These are phyloP conservation scores for Bombylius major DNA, from an alignment of 2,888 invertebrate species.

Conservation along the genomic window DNA sequence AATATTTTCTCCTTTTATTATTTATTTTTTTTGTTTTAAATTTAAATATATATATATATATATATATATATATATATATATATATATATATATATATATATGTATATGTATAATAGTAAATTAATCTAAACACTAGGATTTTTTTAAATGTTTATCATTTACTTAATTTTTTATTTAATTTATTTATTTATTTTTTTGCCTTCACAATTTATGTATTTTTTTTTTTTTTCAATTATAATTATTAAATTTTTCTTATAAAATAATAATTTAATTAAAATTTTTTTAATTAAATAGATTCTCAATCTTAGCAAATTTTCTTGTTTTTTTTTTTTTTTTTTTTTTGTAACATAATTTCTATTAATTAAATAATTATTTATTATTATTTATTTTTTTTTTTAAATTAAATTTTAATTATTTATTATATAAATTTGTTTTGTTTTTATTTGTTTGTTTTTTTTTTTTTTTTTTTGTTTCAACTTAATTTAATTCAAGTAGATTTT, in stretches of 20 bases:
- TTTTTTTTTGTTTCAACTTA: slow-evolving; percentile 32
- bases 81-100: not conserved
- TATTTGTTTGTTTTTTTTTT: too few relatives aligned
- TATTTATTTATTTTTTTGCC: not conserved
- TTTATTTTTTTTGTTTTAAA: too few relatives aligned
- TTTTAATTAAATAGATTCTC: not conserved
- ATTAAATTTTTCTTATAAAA: not conserved
- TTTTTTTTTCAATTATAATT: too few relatives aligned
- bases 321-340: not conserved
- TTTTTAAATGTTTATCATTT: not conserved
- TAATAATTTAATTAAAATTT: not conserved
- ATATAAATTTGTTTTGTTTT: not conserved
- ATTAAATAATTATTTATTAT: too few relatives aligned
- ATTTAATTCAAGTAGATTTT: slow-evolving; percentile 77
- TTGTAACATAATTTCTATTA: not conserved
- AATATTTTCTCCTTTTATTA: too few relatives aligned
- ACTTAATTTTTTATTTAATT: too few relatives aligned
- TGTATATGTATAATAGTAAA: not conserved
- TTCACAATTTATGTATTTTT: not conserved
- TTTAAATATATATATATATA: not conserved
- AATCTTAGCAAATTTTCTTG: not conserved
- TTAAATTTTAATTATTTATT: too few relatives aligned
- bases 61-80: not conserved
- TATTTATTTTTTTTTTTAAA: not conserved
- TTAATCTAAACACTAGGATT: not conserved